Percentiles rank a stretch among this genome's conserved stretches.
Evolutionary conservation across 2,113 vertebrate species (phyloP).

Genomic region (Neotoma lepida): DNA sequence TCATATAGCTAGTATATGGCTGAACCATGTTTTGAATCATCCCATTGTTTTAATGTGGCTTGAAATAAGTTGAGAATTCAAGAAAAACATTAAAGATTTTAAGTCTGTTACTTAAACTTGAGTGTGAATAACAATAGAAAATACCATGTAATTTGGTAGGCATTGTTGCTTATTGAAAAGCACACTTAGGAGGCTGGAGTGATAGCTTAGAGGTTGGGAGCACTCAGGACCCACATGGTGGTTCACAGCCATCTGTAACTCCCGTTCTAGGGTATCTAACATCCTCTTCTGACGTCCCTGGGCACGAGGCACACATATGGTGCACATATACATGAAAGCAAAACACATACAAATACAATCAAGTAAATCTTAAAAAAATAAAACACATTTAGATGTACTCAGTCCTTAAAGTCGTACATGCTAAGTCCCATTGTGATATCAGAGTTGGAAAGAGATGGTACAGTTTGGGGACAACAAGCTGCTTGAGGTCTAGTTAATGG

Average conservation of each 20-base stretch:
- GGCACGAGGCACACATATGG: neutral
- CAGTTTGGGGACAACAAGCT: slow-evolving; percentile 19
- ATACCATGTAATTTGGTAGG: neutral
- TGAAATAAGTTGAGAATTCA: slow-evolving; percentile 37
- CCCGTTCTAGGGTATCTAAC: neutral
- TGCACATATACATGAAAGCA: neutral
- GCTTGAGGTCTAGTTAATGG: slow-evolving; percentile 47
- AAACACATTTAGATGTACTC: neutral
- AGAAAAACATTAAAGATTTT: slow-evolving; percentile 33
- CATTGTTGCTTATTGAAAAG: slow-evolving; percentile 50
- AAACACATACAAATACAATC: neutral
- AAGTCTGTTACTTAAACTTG: slow-evolving; percentile 52
- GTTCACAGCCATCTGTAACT: neutral
- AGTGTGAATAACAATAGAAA: slow-evolving; percentile 56
- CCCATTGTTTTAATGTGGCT: slow-evolving; percentile 50
- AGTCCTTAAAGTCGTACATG: slow-evolving; percentile 40
- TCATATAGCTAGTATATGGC: neutral
- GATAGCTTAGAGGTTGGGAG: neutral
- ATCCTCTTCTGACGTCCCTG: neutral
- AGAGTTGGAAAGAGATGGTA: slow-evolving; percentile 40
- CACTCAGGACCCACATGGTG: neutral
- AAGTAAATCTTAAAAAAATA: neutral
- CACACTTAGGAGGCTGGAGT: neutral
- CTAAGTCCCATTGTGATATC: slow-evolving; percentile 15
- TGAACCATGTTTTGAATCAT: slow-evolving; percentile 44